Base-by-base conservation (phyloP, 2,797 vertebrate genomes). In the Podargus strigoides region DNA sequence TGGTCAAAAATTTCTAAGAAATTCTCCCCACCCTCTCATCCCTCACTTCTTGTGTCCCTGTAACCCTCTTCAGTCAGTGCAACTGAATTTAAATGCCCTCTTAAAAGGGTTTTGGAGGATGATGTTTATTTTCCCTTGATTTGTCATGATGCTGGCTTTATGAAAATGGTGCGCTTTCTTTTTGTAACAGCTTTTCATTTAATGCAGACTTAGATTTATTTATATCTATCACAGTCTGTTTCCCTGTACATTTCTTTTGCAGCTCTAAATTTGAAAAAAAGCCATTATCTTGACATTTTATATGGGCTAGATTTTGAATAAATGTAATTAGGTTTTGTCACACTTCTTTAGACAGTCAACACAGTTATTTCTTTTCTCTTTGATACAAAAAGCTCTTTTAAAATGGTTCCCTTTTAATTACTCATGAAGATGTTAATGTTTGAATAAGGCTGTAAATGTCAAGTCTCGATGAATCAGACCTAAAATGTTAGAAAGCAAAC, bases 231-330 rank as follows among this genome's bases (percentile, higher is more conserved):
- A 26, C 24, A 75, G 49, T 78, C 69, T 78, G 69, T 92, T 87
- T 92, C 46, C 50, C 27, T 80, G 17, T 62, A 28, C 0, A 0
- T 66, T 93, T 63, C 62, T 83, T 89, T 44, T 14, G 32, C 14
- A 69, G 42, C 50, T 78, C 37, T 63, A 46, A 83, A 85, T 75
- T 81, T 94, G 89, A 90, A 82, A 86, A 52, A 69, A 36, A 47
- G 64, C 34, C 79, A 81, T 93, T 93, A 78, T 89, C 66, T 83
- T 94, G 92, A 89, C 79, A 75, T 94, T 92, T 97, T 95, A 75
- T 94, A 94, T 94, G 85, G 76, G 39, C 50, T 96, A 63, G 79
- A 80, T 79, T 89, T 87, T 92, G 78, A 89, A 89, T 41, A 94
- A 92, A 88, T 78, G 42, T 55, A 92, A 86, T 87, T 87, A 92